Percentiles rank a stretch among this genome's conserved stretches.
Evolutionary conservation across 2,888 invertebrate species (phyloP).

Genomic region (Microplitis deprimator): DNA sequence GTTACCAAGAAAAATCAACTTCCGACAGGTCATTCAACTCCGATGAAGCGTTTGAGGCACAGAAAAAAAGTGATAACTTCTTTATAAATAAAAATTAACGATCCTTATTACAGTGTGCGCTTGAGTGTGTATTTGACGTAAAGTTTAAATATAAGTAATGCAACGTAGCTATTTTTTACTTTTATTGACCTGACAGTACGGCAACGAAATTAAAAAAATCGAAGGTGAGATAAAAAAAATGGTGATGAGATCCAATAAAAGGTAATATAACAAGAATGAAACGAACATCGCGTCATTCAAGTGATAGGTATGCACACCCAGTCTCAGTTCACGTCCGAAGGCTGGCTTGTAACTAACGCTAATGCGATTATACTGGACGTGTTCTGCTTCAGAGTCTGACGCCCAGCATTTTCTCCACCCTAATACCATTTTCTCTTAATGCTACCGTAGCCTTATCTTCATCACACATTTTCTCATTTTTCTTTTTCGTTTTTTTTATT

Average conservation of each 20-base stretch:
- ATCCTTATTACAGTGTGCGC: neutral
- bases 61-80: neutral
- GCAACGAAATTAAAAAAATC: neutral
- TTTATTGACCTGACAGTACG: neutral
- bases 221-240: neutral
- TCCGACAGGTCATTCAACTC: neutral
- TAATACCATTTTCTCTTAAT: slow-evolving; percentile 12
- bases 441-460: slow-evolving; percentile 12
- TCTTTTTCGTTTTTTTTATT: neutral
- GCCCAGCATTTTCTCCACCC: slow-evolving; percentile 27
- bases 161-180: neutral
- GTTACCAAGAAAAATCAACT: neutral
- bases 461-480: slow-evolving; percentile 23
- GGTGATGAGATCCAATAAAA: slow-evolving; percentile 21
- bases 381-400: slow-evolving; percentile 40
- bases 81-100: neutral
- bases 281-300: slow-evolving; percentile 23
- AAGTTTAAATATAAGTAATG: slow-evolving; percentile 1
- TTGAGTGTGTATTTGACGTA: neutral
- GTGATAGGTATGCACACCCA: slow-evolving; percentile 30
- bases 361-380: slow-evolving; percentile 51
- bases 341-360: slow-evolving; percentile 49
- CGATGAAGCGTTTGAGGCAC: neutral
- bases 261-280: slow-evolving; percentile 13
- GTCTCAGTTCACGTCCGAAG: slow-evolving; percentile 43